phyloP scores from a whole-genome alignment of 1,140 invertebrate genomes.

The Aphelenchoides besseyi region DNA sequence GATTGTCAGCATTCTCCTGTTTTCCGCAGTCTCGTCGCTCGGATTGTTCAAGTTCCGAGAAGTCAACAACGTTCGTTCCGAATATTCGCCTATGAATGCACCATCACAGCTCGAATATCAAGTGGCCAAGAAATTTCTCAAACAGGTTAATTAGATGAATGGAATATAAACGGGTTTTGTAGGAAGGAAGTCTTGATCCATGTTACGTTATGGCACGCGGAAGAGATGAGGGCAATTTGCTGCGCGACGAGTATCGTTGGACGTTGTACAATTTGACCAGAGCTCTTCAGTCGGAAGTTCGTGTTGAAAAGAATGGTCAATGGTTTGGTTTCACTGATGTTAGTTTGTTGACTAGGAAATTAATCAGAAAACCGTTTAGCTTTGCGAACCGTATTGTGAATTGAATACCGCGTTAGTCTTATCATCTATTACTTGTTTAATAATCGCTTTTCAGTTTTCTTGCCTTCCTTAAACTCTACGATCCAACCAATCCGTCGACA shows the following conservation, averaged over 20 bases:
- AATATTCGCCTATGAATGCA: constrained; percentile 56
- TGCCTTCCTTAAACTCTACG: constrained; percentile 59
- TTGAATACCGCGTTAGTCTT: constrained; percentile 60
- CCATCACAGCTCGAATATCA: constrained; percentile 56
- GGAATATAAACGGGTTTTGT: not conserved
- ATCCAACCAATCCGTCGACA: constrained; percentile 50
- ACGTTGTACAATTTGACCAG: constrained; percentile 57
- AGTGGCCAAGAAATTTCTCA: constrained; percentile 57
- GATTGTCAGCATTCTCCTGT: constrained; percentile 33
- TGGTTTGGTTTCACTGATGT: constrained; percentile 48
- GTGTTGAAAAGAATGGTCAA: constrained; percentile 33
- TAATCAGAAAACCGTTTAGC: no score
- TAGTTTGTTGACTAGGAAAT: no score
- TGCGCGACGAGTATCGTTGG: constrained; percentile 48
- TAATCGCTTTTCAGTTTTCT: no score
- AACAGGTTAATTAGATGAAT: constrained; percentile 41
- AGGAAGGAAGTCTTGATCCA: constrained; percentile 52
- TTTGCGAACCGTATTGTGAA: constrained; percentile 61
- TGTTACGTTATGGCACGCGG: constrained; percentile 58
- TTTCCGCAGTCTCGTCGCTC: constrained; percentile 39
- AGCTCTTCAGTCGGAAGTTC: constrained; percentile 52
- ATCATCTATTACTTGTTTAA: no score
- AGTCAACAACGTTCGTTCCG: constrained; percentile 56
- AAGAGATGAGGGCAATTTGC: constrained; percentile 50
- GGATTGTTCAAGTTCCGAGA: constrained; percentile 52